Evolutionary conservation across 2,888 invertebrate genomes (phyloP).

Genomic region (Limnephilus lunatus): DNA sequence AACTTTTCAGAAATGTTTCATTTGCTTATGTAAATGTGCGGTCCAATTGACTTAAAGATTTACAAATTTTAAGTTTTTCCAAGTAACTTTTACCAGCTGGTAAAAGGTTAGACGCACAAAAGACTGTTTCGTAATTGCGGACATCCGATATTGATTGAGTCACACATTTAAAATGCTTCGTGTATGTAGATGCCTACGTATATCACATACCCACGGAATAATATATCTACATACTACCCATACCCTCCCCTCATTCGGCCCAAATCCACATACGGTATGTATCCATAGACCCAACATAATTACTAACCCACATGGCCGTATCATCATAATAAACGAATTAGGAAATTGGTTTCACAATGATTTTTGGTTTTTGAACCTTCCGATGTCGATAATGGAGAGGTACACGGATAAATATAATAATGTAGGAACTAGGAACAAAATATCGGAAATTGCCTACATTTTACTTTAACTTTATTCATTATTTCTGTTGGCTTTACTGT

Average conservation of each 20-base stretch:
- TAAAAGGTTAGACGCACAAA: neutral
- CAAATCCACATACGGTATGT: neutral
- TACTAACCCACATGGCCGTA: neutral
- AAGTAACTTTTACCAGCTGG: neutral
- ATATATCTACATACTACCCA: neutral
- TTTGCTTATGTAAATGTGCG: neutral
- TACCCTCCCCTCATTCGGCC: neutral
- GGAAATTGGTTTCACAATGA: neutral
- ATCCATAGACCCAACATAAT: neutral
- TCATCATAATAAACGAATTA: neutral
- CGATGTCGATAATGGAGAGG: neutral
- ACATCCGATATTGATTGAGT: neutral
- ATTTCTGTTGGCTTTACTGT: neutral
- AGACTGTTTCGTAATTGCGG: conserved; percentile 7
- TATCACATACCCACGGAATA: neutral
- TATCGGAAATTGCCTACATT: neutral
- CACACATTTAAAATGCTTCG: conserved; percentile 18
- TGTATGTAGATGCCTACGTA: neutral
- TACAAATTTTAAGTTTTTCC: neutral
- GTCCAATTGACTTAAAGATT: neutral
- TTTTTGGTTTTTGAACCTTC: neutral
- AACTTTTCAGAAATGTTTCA: neutral
- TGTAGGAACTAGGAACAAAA: neutral
- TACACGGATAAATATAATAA: neutral
- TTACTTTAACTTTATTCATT: neutral